A percentile compares a stretch with the other conserved stretches of the same genome.
These are phyloP conservation scores for Mus musculus DNA, from an alignment of 2,113 vertebrate species.

Conservation along the genomic window GRCm39 chr12:91530501-91531000, in stretches of 20 bases:
- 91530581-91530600: background rate
- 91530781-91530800: background rate
- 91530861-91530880: background rate
- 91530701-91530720: background rate
- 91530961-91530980: background rate
- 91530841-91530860: background rate
- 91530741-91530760: background rate
- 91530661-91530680: background rate
- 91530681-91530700: slow-evolving; percentile 7
- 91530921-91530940: background rate
- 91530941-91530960: background rate
- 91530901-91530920: background rate
- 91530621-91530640: background rate
- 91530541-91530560: background rate
- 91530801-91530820: background rate
- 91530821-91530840: background rate
- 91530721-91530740: background rate
- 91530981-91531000: background rate
- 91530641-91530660: background rate
- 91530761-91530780: background rate
- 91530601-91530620: background rate
- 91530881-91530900: background rate
- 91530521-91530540: slow-evolving; percentile 12
- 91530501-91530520: slow-evolving; percentile 17
- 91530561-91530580: slow-evolving; percentile 34